Percentiles rank a stretch among this genome's conserved stretches.
Conservation (phyloP, 2,888 invertebrate genomes). For the Epistrophe grossulariae region DNA sequence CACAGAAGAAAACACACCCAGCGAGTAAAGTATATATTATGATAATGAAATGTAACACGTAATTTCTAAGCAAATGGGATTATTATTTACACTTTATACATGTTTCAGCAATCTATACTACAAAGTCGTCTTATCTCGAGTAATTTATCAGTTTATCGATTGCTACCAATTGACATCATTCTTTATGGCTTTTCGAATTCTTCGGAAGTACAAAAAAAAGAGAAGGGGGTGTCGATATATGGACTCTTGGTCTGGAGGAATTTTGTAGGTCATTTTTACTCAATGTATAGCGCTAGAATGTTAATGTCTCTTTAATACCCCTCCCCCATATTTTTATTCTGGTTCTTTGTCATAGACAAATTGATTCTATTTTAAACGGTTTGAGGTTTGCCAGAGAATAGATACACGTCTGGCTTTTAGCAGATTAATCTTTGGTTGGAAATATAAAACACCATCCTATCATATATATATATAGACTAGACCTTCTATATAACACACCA, state of each 20-base stretch:
- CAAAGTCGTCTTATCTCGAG: constrained; percentile 41
- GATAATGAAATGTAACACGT: constrained; percentile 36
- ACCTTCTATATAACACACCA: constrained; percentile 2
- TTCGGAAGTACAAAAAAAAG: neutral
- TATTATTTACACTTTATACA: constrained; percentile 57
- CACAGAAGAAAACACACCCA: neutral
- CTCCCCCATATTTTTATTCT: neutral
- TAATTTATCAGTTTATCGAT: constrained; percentile 68
- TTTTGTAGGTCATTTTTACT: constrained; percentile 2
- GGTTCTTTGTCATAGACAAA: constrained; percentile 22
- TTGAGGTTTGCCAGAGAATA: neutral
- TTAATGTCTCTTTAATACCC: neutral
- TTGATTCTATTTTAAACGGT: constrained; percentile 26
- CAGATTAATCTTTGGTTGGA: constrained; percentile 12
- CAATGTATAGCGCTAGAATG: constrained; percentile 7
- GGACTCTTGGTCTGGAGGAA: neutral
- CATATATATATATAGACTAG: too few relatives aligned
- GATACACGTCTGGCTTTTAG: constrained; percentile 26
- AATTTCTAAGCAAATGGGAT: constrained; percentile 22
- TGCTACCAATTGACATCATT: constrained; percentile 53
- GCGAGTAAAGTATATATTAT: constrained; percentile 4
- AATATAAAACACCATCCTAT: neutral
- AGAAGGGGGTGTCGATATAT: neutral
- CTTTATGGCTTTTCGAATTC: constrained; percentile 41
- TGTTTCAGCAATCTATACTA: constrained; percentile 7